A percentile compares a stretch with the other conserved stretches of the same genome.
phyloP scores from a whole-genome alignment of 2,113 vertebrate genomes.

The Scomber japonicus region DNA sequence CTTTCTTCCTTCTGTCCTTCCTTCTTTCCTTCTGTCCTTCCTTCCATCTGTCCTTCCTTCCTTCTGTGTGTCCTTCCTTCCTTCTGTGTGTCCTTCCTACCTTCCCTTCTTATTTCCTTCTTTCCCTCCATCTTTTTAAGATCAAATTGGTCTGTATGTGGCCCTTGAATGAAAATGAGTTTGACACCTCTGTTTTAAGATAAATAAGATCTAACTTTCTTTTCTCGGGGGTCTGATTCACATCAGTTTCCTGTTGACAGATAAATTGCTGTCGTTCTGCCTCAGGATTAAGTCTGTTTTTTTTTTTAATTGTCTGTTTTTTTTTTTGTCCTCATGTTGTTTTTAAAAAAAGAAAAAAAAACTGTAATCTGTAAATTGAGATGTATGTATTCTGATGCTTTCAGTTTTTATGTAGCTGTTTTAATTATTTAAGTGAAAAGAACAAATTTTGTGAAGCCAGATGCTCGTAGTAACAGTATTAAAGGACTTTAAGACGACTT shows the following conservation, averaged over 20 bases:
- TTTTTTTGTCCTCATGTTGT: neutral
- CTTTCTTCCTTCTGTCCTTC: no score
- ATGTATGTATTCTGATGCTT: neutral
- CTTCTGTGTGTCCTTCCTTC: no score
- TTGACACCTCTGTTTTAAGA: no score
- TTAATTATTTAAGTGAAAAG: neutral
- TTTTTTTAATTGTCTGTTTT: neutral
- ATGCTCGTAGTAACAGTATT: neutral
- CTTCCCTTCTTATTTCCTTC: no score
- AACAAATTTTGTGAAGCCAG: neutral
- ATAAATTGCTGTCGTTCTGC: neutral
- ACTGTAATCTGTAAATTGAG: neutral
- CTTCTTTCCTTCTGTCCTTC: no score
- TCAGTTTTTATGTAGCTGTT: neutral
- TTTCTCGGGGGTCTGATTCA: no score
- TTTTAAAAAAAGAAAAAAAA: neutral
- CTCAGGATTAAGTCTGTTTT: neutral
- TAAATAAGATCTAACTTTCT: no score
- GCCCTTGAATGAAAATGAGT: no score
- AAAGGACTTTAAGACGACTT: neutral
- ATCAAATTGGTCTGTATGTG: no score
- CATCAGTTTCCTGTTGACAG: neutral
- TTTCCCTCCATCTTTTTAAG: no score
- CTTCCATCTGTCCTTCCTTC: no score
- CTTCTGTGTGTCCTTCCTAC: no score